phyloP scores from a whole-genome alignment of 1,140 invertebrate genomes.

The Tetramorium simillimum region DNA sequence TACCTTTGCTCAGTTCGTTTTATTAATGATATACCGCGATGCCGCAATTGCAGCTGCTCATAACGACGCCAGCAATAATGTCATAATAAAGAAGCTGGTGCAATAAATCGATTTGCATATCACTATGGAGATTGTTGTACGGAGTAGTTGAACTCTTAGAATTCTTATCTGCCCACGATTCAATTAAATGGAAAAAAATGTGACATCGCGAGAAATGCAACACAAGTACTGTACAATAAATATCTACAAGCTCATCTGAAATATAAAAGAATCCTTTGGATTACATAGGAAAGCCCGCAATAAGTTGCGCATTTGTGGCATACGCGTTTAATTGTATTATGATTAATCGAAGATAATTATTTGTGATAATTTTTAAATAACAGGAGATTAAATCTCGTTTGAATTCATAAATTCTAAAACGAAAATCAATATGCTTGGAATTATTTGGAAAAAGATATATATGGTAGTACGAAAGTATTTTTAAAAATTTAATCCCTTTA shows the following conservation, averaged over 20 bases:
- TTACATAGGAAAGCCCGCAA: neutral
- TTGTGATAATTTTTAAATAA: neutral
- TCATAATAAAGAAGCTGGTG: slow-evolving; percentile 2
- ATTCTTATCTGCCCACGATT: neutral
- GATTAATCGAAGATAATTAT: neutral
- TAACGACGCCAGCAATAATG: neutral
- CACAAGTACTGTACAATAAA: neutral
- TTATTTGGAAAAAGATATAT: neutral
- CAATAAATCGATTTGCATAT: slow-evolving; percentile 28
- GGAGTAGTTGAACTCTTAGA: neutral
- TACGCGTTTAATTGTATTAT: neutral
- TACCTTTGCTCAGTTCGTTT: neutral
- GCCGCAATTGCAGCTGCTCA: slow-evolving; percentile 41
- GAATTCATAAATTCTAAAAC: neutral
- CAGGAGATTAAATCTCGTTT: neutral
- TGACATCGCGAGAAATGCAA: neutral
- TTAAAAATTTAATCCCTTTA: neutral
- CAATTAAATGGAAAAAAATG: neutral
- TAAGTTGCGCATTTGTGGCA: neutral
- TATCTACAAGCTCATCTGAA: neutral
- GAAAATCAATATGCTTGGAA: neutral
- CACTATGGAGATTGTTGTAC: neutral
- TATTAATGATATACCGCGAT: slow-evolving; percentile 52
- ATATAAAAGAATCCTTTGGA: neutral
- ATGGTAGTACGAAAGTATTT: neutral